A percentile compares a stretch with the other conserved stretches of the same genome.
Evolutionary conservation across 1,140 invertebrate genomes (phyloP).

Genomic region (Nomia melanderi): DNA sequence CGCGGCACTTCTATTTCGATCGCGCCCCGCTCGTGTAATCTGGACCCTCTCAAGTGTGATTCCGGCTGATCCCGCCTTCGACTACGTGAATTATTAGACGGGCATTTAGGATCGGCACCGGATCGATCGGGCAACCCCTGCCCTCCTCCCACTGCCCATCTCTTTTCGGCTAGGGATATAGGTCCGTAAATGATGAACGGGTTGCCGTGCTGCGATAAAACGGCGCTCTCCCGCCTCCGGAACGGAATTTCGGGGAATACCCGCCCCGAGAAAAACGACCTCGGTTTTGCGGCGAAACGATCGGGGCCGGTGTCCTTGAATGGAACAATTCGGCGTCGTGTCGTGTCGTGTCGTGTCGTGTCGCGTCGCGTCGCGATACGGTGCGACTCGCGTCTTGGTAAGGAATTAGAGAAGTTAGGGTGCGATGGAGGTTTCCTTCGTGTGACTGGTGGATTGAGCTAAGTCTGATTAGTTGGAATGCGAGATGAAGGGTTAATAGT

Average conservation of each 20-base stretch:
- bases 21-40: conserved; percentile 53
- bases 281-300: background rate
- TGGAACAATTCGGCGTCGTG: background rate
- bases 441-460: too few species aligned
- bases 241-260: background rate
- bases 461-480: too few species aligned
- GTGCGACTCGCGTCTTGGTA: too few species aligned
- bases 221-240: background rate
- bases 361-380: too few species aligned
- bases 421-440: too few species aligned
- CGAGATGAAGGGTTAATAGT: too few species aligned
- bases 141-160: too few species aligned
- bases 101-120: conserved; percentile 59
- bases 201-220: background rate
- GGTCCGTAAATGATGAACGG: conserved; percentile 46
- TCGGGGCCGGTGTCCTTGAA: background rate
- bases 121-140: conserved; percentile 44
- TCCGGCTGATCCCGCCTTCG: conserved; percentile 63
- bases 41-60: conserved; percentile 63
- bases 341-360: background rate
- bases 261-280: too few species aligned
- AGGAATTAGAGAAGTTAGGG: too few species aligned
- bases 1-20: conserved; percentile 54
- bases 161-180: conserved; percentile 21
- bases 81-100: conserved; percentile 57